A percentile compares a stretch with the other conserved stretches of the same genome.
phyloP scores from a whole-genome alignment of 2,888 invertebrate genomes.

The Tiliacea citrago region DNA sequence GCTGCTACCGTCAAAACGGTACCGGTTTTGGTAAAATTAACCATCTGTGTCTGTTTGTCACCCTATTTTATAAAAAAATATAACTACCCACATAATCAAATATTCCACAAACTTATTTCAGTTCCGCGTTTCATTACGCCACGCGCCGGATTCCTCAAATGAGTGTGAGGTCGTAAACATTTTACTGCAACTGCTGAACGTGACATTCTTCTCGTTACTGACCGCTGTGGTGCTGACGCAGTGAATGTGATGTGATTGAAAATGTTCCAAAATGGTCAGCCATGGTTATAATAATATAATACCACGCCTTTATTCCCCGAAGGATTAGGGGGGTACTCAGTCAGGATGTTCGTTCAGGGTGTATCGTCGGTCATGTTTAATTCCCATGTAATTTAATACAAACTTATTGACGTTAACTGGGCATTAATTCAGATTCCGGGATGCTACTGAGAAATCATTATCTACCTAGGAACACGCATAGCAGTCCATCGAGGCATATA shows the following conservation, averaged over 20 bases:
- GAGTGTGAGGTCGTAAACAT: conserved; percentile 58
- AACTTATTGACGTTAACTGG: not conserved
- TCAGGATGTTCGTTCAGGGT: not conserved
- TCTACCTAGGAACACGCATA: not conserved
- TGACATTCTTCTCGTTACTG: conserved; percentile 52
- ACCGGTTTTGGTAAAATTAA: no score
- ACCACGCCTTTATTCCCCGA: not conserved
- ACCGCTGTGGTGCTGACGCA: conserved; percentile 36
- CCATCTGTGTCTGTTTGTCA: not conserved
- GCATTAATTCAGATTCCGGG: not conserved
- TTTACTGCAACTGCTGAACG: conserved; percentile 51
- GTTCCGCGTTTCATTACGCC: conserved; percentile 42
- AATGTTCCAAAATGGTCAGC: not conserved
- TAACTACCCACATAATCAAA: conserved; percentile 16
- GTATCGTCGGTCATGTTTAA: not conserved
- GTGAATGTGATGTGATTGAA: conserved; percentile 23
- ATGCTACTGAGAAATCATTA: not conserved
- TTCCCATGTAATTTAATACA: not conserved
- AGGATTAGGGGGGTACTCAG: not conserved
- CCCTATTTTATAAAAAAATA: not conserved
- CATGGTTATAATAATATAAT: not conserved
- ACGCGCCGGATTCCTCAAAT: conserved; percentile 34
- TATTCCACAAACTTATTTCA: conserved; percentile 34
- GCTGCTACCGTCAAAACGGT: no score
- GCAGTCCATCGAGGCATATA: not conserved